Evolutionary conservation across 2,113 vertebrate species (phyloP).

Genomic region (Atractosteus spatula): DNA sequence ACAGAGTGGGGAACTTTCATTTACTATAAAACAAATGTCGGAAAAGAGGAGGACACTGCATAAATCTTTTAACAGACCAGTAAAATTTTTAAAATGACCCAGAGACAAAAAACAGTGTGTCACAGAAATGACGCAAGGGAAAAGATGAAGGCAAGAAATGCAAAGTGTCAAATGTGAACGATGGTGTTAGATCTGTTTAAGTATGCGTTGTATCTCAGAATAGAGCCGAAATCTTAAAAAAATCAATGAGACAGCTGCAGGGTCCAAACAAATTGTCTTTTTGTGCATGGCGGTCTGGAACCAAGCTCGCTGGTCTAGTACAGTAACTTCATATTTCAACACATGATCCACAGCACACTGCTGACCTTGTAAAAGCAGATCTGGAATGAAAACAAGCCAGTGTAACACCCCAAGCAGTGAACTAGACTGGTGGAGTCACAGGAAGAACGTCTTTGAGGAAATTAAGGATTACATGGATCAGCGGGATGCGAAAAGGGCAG

Average conservation of each 20-base stretch:
- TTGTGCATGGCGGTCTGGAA: too few species aligned
- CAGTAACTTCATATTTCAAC: neutral
- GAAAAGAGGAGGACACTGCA: too few species aligned
- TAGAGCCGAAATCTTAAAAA: neutral
- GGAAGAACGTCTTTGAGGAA: neutral
- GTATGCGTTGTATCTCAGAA: neutral
- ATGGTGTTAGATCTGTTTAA: neutral
- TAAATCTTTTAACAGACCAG: too few species aligned
- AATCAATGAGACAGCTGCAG: too few species aligned
- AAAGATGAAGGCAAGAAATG: neutral
- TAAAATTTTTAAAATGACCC: neutral
- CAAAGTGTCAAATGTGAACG: neutral
- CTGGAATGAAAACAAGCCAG: neutral
- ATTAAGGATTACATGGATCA: neutral
- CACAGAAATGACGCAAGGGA: neutral
- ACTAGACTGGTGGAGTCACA: neutral
- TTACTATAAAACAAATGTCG: too few species aligned
- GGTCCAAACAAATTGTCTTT: too few species aligned
- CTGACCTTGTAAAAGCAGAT: neutral
- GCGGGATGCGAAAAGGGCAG: neutral
- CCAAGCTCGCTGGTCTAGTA: too few species aligned
- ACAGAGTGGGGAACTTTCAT: too few species aligned
- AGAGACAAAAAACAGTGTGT: neutral
- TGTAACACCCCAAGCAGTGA: neutral
- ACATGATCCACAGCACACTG: constrained; percentile 2